Evolutionary conservation across 2,797 vertebrate species (phyloP).

Genomic region (Melanotaenia trifasciata): DNA sequence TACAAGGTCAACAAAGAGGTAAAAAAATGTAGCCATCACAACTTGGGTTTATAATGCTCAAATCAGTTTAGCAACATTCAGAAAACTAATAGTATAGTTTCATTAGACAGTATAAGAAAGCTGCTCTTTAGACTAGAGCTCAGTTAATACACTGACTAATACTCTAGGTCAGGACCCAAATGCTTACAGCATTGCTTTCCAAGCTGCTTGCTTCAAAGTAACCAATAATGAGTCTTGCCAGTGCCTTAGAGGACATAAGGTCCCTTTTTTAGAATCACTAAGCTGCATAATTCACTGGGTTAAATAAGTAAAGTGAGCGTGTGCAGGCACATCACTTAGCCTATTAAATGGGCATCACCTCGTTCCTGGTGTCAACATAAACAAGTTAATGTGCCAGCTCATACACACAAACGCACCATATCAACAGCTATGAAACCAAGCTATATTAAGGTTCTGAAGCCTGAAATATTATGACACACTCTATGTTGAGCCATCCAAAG

Average conservation of each 20-base stretch:
- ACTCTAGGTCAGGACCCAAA: neutral
- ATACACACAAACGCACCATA: neutral
- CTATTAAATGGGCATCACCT: constrained; percentile 6
- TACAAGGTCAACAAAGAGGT: constrained; percentile 3
- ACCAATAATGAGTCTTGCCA: constrained; percentile 1
- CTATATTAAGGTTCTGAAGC: neutral
- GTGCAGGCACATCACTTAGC: constrained; percentile 1
- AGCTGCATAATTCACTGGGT: neutral
- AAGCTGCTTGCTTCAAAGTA: neutral
- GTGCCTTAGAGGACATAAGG: neutral
- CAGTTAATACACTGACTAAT: neutral
- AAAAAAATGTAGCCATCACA: neutral
- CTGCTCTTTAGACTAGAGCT: neutral
- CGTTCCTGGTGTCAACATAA: neutral
- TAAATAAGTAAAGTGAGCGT: neutral
- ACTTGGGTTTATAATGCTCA: neutral
- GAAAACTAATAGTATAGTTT: neutral
- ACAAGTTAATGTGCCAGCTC: neutral
- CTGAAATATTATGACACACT: neutral
- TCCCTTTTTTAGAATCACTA: neutral
- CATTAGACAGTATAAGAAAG: neutral
- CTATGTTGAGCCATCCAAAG: too few species aligned
- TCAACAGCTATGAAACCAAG: neutral
- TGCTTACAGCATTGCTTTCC: constrained; percentile 1
- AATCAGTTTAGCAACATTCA: neutral